Conservation (phyloP, 2,888 invertebrate species). For the Fissipunctia ypsillon region DNA sequence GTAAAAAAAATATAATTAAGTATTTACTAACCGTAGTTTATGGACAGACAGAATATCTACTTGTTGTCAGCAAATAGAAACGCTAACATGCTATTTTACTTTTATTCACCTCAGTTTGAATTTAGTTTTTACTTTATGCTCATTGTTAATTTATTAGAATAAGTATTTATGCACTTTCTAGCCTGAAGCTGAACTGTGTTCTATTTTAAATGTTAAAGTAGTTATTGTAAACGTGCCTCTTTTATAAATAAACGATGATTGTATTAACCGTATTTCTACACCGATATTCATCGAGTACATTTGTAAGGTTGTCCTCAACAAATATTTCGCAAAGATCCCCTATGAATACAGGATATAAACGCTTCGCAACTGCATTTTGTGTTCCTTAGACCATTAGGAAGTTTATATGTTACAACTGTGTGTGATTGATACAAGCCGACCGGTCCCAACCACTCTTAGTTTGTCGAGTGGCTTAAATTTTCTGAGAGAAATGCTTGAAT, state of each 20-base stretch:
- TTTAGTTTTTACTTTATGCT: not conserved
- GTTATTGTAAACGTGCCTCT: no score
- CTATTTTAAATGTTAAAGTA: no score
- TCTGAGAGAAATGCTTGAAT: not conserved
- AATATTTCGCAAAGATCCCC: not conserved
- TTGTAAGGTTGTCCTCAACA: not conserved
- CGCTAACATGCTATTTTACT: not conserved
- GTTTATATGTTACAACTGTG: not conserved
- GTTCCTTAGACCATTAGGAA: not conserved
- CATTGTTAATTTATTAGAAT: not conserved
- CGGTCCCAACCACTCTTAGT: not conserved
- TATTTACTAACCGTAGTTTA: not conserved
- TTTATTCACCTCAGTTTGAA: not conserved
- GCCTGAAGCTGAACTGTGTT: no score
- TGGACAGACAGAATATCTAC: not conserved
- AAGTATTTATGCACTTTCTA: no score
- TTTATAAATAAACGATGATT: no score
- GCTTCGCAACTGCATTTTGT: no score
- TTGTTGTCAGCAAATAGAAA: not conserved
- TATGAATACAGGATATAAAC: not conserved
- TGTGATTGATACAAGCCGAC: not conserved
- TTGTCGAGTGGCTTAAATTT: not conserved
- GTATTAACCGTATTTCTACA: no score
- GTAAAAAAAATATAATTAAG: no score
- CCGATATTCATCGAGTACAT: not conserved